These are phyloP conservation scores for Metallyticus violacea DNA, from an alignment of 2,888 invertebrate species.

Conservation along the genomic window DNA sequence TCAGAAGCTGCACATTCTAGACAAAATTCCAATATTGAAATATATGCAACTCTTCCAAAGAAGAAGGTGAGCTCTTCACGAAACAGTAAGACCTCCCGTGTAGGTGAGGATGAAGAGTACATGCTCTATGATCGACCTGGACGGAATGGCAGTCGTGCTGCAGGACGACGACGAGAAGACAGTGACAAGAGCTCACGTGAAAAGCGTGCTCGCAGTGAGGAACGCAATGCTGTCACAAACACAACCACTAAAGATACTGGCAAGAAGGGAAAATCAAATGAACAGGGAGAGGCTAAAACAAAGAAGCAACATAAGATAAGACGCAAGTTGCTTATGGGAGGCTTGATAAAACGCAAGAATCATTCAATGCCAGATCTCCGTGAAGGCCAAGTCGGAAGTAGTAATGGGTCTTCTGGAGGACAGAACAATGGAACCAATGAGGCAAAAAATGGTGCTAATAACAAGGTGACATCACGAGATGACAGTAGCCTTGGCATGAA, in stretches of 20 bases:
- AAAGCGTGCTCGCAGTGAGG: constrained; percentile 80
- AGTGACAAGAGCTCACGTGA: constrained; percentile 66
- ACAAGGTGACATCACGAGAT: constrained; percentile 48
- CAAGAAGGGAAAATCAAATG: constrained; percentile 33
- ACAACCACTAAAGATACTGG: constrained; percentile 39
- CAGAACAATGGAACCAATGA: constrained; percentile 36
- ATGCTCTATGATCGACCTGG: constrained; percentile 63
- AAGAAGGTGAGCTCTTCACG: constrained; percentile 56
- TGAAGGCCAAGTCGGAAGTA: constrained; percentile 58
- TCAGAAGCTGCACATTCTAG: not conserved
- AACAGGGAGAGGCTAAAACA: constrained; percentile 43
- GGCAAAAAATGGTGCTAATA: constrained; percentile 29
- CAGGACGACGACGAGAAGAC: constrained; percentile 57
- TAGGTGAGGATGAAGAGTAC: constrained; percentile 70
- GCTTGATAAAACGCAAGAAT: constrained; percentile 82
- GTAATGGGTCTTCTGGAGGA: constrained; percentile 24
- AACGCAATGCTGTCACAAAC: constrained; percentile 68
- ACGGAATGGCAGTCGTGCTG: constrained; percentile 50
- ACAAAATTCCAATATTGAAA: constrained; percentile 64
- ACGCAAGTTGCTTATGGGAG: constrained; percentile 84
- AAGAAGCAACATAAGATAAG: constrained; percentile 91
- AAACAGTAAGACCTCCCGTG: constrained; percentile 49
- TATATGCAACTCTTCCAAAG: constrained; percentile 87
- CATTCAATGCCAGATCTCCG: constrained; percentile 89
- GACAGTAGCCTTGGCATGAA: constrained; percentile 71